Conservation (phyloP, 2,113 vertebrate species). For the Myotis lucifugus region DNA sequence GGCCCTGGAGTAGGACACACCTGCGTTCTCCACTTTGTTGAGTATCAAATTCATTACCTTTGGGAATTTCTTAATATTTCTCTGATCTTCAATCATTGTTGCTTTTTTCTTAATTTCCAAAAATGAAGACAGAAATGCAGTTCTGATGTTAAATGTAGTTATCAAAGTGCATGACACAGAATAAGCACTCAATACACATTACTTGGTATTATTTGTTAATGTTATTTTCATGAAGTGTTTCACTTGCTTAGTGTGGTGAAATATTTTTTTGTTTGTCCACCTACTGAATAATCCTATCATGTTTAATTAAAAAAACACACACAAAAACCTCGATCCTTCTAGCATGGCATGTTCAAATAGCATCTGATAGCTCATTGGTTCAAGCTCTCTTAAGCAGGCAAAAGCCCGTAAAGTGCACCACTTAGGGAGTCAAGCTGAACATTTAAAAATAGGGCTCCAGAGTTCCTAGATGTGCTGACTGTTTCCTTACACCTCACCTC, state of each 20-base stretch:
- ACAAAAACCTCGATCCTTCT: background rate
- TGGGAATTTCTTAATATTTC: background rate
- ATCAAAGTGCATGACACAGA: background rate
- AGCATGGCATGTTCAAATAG: background rate
- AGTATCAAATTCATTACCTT: background rate
- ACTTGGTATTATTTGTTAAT: background rate
- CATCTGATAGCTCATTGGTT: background rate
- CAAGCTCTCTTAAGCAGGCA: background rate
- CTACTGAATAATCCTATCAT: background rate
- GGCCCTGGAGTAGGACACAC: background rate
- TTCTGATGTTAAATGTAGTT: background rate
- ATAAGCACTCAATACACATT: background rate
- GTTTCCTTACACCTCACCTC: background rate
- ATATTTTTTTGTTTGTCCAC: background rate
- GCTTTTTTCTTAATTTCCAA: background rate
- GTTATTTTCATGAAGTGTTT: background rate
- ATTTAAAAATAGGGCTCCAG: background rate
- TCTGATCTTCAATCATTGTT: background rate
- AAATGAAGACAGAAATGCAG: constrained; percentile 32
- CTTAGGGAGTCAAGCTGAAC: background rate
- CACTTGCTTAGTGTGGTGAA: background rate
- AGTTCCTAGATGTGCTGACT: background rate
- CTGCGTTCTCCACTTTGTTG: background rate
- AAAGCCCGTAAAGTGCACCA: background rate
- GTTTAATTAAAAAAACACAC: background rate